A percentile compares a stretch with the other conserved stretches of the same genome.
These are phyloP conservation scores for Athene cunicularia DNA, from an alignment of 2,113 vertebrate genomes.

Conservation along the genomic window DNA sequence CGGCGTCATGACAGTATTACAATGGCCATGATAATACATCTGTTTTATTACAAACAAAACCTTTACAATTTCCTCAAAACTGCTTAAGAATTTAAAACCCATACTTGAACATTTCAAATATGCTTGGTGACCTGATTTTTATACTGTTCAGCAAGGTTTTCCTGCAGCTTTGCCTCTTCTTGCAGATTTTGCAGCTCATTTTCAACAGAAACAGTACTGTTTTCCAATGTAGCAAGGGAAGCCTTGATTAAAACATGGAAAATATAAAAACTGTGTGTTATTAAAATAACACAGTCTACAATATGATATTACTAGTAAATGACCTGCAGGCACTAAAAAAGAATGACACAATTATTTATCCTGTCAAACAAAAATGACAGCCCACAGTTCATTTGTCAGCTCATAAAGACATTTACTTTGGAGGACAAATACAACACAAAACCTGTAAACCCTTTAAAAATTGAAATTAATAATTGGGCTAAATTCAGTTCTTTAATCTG, in stretches of 20 bases:
- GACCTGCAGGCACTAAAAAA: not conserved
- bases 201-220: slow-evolving; percentile 67
- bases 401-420: not conserved
- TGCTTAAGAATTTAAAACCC: not conserved
- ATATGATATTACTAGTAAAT: not conserved
- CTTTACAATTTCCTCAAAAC: not conserved
- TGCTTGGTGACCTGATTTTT: slow-evolving; percentile 76
- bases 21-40: not conserved
- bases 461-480: not conserved
- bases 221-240: slow-evolving; percentile 72
- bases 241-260: slow-evolving; percentile 65
- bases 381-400: not conserved
- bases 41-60: not conserved
- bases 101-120: not conserved
- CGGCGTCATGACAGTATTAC: not conserved
- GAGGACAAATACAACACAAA: not conserved
- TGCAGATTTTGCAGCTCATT: slow-evolving; percentile 75
- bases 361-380: not conserved
- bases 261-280: not conserved
- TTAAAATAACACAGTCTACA: not conserved
- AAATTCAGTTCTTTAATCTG: not conserved
- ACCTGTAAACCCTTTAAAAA: not conserved
- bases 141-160: slow-evolving; percentile 70
- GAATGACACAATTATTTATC: not conserved
- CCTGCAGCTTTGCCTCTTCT: slow-evolving; percentile 73